phyloP scores from a whole-genome alignment of 2,797 vertebrate species.

The Tapera naevia region DNA sequence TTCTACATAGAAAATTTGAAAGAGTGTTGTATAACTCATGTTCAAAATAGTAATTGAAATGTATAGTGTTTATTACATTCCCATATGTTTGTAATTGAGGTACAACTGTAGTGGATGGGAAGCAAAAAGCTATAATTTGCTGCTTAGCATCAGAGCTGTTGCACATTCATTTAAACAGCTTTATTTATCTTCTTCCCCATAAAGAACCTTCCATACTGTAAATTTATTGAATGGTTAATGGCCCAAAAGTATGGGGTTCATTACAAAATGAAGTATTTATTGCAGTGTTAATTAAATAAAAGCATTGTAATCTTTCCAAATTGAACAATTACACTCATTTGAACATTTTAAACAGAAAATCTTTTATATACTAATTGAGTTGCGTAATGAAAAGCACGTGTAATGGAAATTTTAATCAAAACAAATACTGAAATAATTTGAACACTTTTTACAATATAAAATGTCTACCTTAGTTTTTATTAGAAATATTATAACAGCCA shows the following conservation, averaged over 20 bases:
- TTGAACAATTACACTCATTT: slow-evolving; percentile 89
- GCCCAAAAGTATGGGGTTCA: slow-evolving; percentile 83
- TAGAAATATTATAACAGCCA: slow-evolving; percentile 77
- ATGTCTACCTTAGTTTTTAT: slow-evolving; percentile 78
- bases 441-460: slow-evolving; percentile 76
- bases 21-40: slow-evolving; percentile 33
- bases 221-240: slow-evolving; percentile 82
- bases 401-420: slow-evolving; percentile 86
- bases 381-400: slow-evolving; percentile 83
- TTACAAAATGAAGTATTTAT: slow-evolving; percentile 86
- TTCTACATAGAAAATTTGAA: neutral
- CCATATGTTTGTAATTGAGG: slow-evolving; percentile 78
- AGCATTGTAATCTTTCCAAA: slow-evolving; percentile 86
- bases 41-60: slow-evolving; percentile 70
- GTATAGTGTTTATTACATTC: slow-evolving; percentile 68
- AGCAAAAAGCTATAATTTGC: slow-evolving; percentile 73
- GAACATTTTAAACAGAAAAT: slow-evolving; percentile 86
- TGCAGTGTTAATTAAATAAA: slow-evolving; percentile 89
- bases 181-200: slow-evolving; percentile 80
- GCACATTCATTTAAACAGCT: slow-evolving; percentile 71
- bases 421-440: slow-evolving; percentile 80
- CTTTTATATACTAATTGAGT: slow-evolving; percentile 84
- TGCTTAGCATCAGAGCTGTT: slow-evolving; percentile 71
- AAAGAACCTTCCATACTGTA: slow-evolving; percentile 79
- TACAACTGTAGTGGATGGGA: slow-evolving; percentile 69